Evolutionary conservation across 2,113 vertebrate species (phyloP).

Genomic region (Cyprinodon brontotheroides): DNA sequence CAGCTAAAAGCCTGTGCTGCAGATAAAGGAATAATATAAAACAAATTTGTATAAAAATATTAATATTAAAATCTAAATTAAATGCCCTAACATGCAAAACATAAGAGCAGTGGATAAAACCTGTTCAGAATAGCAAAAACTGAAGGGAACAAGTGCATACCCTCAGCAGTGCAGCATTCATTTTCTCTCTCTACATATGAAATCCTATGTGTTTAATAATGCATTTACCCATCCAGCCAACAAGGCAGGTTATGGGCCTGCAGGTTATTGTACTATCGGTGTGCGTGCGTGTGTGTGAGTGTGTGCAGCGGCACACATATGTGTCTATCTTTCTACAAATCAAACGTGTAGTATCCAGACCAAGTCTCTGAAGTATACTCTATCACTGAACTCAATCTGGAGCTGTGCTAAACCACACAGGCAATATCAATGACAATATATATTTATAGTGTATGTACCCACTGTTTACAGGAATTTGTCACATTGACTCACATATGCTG

Average conservation of each 20-base stretch:
- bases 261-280: constrained; percentile 59
- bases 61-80: constrained; percentile 4
- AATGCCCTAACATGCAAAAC: neutral
- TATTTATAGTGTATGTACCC: constrained; percentile 60
- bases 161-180: constrained; percentile 56
- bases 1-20: neutral
- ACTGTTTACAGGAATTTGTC: constrained; percentile 74
- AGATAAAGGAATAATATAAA: neutral
- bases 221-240: constrained; percentile 64
- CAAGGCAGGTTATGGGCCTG: constrained; percentile 66
- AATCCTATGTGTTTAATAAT: constrained; percentile 76
- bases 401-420: constrained; percentile 63
- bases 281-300: constrained; percentile 17
- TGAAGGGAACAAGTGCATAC: constrained; percentile 28
- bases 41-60: constrained; percentile 1
- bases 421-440: constrained; percentile 72
- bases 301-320: constrained; percentile 1
- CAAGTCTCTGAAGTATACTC: constrained; percentile 66
- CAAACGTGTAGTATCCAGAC: constrained; percentile 50
- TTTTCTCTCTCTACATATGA: constrained; percentile 70
- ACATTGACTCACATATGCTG: constrained; percentile 67
- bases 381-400: constrained; percentile 70
- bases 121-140: constrained; percentile 14
- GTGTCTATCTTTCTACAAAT: constrained; percentile 49
- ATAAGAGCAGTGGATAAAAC: constrained; percentile 26